phyloP scores from a whole-genome alignment of 1,140 invertebrate genomes.

The Caenorhabditis briggsae region DNA sequence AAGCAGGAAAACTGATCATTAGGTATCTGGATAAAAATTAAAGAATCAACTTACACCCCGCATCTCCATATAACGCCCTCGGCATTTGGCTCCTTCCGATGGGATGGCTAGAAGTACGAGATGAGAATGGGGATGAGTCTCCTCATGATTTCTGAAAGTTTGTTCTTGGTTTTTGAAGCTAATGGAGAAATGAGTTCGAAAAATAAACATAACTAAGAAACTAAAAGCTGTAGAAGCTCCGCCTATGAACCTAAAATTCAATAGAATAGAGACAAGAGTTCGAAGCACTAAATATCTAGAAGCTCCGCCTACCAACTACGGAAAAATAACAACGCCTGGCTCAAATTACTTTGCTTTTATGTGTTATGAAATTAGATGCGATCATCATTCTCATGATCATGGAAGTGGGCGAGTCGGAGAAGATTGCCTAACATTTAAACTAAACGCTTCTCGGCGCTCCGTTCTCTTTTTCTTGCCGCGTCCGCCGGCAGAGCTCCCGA shows the following conservation, averaged over 20 bases:
- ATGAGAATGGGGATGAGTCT: neutral
- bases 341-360: neutral
- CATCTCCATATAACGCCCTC: conserved; percentile 36
- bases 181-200: neutral
- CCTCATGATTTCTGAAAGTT: too few species aligned
- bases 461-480: conserved; percentile 20
- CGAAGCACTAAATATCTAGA: too few species aligned
- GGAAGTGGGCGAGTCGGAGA: neutral
- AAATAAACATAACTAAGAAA: neutral
- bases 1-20: neutral
- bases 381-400: neutral
- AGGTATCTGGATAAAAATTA: neutral
- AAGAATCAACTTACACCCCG: conserved; percentile 16
- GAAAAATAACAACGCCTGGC: too few species aligned
- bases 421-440: conserved; percentile 43
- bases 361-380: conserved; percentile 50
- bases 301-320: too few species aligned
- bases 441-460: neutral
- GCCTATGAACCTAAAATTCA: too few species aligned
- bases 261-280: too few species aligned
- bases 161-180: neutral
- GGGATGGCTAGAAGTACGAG: neutral
- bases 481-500: neutral
- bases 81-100: conserved; percentile 4
- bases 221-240: neutral